A percentile compares a stretch with the other conserved stretches of the same genome.
phyloP scores from a whole-genome alignment of 2,888 invertebrate species.

The Polydesmus complanatus region DNA sequence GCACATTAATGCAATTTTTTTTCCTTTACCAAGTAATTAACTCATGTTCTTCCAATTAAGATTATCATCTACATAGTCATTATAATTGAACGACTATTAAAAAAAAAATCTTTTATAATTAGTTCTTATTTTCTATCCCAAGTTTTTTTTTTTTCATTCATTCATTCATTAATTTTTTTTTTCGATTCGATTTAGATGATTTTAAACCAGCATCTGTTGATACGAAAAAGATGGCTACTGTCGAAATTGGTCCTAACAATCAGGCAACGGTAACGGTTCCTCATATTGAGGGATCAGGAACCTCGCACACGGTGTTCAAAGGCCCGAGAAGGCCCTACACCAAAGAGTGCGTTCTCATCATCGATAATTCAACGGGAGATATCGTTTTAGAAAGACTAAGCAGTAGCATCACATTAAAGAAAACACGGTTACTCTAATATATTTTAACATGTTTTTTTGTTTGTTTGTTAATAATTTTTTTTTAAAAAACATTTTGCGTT shows the following conservation, averaged over 20 bases:
- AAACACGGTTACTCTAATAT: conserved; percentile 53
- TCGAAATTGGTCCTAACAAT: conserved; percentile 77
- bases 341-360: conserved; percentile 89
- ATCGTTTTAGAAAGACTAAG: conserved; percentile 83
- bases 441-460: conserved; percentile 21
- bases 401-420: conserved; percentile 82
- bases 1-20: too few relatives aligned
- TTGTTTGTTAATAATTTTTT: not conserved
- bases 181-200: conserved; percentile 59
- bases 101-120: not conserved
- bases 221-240: conserved; percentile 72
- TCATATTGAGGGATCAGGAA: conserved; percentile 82
- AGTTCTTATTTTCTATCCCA: not conserved
- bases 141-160: conserved; percentile 17
- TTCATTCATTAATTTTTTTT: conserved; percentile 18
- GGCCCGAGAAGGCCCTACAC: conserved; percentile 82
- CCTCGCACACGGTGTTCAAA: conserved; percentile 83
- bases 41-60: too few relatives aligned
- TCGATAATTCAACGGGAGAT: conserved; percentile 82
- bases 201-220: conserved; percentile 98
- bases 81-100: too few relatives aligned
- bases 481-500: not conserved
- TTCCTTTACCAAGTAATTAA: too few relatives aligned
- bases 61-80: too few relatives aligned
- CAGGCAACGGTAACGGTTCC: conserved; percentile 76